Evolutionary conservation across 2,888 invertebrate species (phyloP).

Genomic region (Clitarchus hookeri): DNA sequence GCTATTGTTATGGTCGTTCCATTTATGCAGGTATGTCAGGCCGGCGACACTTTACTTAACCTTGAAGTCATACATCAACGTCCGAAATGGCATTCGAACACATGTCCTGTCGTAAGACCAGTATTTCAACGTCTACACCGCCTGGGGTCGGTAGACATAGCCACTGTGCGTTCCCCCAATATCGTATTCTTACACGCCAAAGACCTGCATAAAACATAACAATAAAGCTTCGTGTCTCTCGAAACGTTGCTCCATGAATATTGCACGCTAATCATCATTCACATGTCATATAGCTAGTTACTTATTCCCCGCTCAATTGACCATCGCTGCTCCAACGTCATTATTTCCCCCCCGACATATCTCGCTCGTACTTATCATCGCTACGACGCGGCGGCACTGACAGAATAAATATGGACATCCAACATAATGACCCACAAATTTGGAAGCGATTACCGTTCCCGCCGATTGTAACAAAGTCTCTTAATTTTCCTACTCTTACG

Average conservation of each 20-base stretch:
- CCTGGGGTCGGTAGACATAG: no score
- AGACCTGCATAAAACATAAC: not conserved
- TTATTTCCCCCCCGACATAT: not conserved
- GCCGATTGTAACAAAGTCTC: not conserved
- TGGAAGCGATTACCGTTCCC: not conserved
- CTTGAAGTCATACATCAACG: no score
- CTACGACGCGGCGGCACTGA: not conserved
- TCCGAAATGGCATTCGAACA: no score
- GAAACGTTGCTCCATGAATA: not conserved
- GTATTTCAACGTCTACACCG: no score
- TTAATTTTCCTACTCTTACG: not conserved
- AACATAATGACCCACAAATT: not conserved
- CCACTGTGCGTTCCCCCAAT: no score
- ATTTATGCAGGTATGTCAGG: no score
- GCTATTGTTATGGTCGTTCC: no score
- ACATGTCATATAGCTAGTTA: not conserved
- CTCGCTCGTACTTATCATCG: not conserved
- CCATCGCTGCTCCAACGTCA: not conserved
- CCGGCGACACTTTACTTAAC: no score
- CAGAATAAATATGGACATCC: not conserved
- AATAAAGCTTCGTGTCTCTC: not conserved
- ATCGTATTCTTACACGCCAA: not conserved
- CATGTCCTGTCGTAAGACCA: no score
- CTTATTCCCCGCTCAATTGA: not conserved
- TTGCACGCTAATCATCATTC: slow-evolving; percentile 1